Evolutionary conservation across 2,888 invertebrate species (phyloP).

Genomic region (Drosophila ezoana): DNA sequence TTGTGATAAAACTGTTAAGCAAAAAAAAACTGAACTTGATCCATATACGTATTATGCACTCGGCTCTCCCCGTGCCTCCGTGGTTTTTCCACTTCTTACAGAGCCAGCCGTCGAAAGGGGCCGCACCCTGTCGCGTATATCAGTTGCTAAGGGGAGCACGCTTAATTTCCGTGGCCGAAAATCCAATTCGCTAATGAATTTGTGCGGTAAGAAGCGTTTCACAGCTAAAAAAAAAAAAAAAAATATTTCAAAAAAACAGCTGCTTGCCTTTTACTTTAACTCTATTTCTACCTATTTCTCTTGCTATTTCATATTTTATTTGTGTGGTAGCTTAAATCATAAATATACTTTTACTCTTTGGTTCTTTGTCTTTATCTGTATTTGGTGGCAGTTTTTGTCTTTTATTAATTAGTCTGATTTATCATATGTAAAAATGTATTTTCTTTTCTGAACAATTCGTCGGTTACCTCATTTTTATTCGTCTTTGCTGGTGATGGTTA

Average conservation of each 20-base stretch:
- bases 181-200: conserved; percentile 97
- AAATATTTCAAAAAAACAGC: conserved; percentile 39
- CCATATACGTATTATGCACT: conserved; percentile 50
- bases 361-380: conserved; percentile 25
- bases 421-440: conserved; percentile 5
- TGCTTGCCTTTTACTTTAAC: conserved; percentile 65
- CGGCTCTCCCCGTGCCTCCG: conserved; percentile 48
- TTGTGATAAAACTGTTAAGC: conserved; percentile 38
- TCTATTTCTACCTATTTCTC: conserved; percentile 38
- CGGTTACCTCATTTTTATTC: too few species aligned
- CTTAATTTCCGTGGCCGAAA: conserved; percentile 96
- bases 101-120: conserved; percentile 86
- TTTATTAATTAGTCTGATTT: conserved; percentile 8
- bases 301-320: conserved; percentile 44
- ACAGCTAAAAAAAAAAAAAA: conserved; percentile 58
- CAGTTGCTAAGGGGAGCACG: conserved; percentile 92
- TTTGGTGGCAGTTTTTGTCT: conserved; percentile 12
- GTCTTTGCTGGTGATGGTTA: conserved; percentile 1
- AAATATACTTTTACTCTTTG: conserved; percentile 7
- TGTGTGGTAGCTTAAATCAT: conserved; percentile 25
- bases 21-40: conserved; percentile 45
- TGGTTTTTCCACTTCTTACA: conserved; percentile 81
- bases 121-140: conserved; percentile 88
- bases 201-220: conserved; percentile 93
- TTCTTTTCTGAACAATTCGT: background rate